These are phyloP conservation scores for Sebastes ruberrimus DNA, from an alignment of 2,797 vertebrate genomes.

Conservation along the genomic window DNA sequence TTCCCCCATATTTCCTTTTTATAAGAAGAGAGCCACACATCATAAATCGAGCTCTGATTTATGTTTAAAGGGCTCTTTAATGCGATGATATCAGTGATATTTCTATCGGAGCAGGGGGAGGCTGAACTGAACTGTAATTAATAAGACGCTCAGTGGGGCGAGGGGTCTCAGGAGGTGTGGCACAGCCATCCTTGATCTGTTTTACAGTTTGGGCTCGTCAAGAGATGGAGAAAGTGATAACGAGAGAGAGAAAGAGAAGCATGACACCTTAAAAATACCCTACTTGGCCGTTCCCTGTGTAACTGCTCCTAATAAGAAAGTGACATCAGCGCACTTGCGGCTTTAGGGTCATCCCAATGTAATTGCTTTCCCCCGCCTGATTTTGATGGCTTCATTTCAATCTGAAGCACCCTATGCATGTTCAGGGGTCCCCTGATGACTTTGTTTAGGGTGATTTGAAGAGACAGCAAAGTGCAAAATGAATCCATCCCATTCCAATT, in stretches of 20 bases:
- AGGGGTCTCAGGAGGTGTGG: constrained; percentile 65
- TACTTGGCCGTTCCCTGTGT: constrained; percentile 22
- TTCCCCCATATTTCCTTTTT: constrained; percentile 3
- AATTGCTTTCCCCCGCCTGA: constrained; percentile 87
- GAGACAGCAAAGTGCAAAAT: constrained; percentile 94
- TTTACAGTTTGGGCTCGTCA: constrained; percentile 56
- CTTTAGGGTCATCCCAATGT: constrained; percentile 89
- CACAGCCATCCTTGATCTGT: constrained; percentile 48
- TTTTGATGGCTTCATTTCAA: constrained; percentile 89
- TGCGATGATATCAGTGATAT: constrained; percentile 73
- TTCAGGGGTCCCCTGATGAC: constrained; percentile 87
- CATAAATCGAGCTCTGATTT: constrained; percentile 38
- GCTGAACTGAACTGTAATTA: constrained; percentile 80
- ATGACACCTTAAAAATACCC: constrained; percentile 41
- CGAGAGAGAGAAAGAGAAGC: constrained; percentile 31
- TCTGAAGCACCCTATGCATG: constrained; percentile 77
- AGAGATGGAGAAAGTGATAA: constrained; percentile 32
- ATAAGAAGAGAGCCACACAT: constrained; percentile 4
- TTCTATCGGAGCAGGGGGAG: constrained; percentile 61
- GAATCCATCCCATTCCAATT: constrained; percentile 97
- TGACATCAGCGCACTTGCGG: constrained; percentile 84
- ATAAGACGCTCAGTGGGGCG: constrained; percentile 74
- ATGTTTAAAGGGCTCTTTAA: constrained; percentile 59
- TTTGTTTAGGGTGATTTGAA: constrained; percentile 95
- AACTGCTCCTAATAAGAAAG: constrained; percentile 87